Conservation (phyloP, 1,140 invertebrate genomes). For the Pseudomyrmex gracilis region DNA sequence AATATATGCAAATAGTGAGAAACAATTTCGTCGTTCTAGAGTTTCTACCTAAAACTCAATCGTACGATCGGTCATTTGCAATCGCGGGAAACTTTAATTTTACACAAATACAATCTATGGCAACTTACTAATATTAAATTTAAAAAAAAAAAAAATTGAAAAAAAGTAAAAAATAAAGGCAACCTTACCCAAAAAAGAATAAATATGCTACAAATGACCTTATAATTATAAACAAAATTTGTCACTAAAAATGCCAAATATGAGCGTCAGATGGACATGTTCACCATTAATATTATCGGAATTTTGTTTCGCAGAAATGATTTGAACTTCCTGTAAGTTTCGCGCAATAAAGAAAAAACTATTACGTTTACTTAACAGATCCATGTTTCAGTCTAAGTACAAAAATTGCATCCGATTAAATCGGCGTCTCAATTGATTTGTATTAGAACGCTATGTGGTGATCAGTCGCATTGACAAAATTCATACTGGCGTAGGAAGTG, state of each 20-base stretch:
- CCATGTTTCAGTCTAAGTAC: constrained; percentile 50
- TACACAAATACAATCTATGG: constrained; percentile 32
- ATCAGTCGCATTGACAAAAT: constrained; percentile 61
- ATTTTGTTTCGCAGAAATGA: too few species aligned
- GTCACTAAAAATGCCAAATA: constrained; percentile 56
- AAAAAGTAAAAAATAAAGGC: too few species aligned
- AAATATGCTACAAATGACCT: constrained; percentile 63
- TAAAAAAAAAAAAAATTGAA: constrained; percentile 25
- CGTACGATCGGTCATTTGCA: not conserved
- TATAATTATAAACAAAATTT: constrained; percentile 32
- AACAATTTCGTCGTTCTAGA: constrained; percentile 33
- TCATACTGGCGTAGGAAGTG: constrained; percentile 85
- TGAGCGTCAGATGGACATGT: constrained; percentile 63
- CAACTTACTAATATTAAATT: constrained; percentile 44
- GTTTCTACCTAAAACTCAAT: constrained; percentile 29
- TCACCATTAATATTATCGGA: not conserved
- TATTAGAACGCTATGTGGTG: constrained; percentile 63
- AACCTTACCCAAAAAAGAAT: constrained; percentile 61
- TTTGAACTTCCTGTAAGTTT: constrained; percentile 20
- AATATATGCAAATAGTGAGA: constrained; percentile 18
- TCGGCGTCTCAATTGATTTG: constrained; percentile 41
- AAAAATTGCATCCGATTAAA: constrained; percentile 61
- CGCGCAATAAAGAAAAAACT: not conserved
- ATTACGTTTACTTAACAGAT: constrained; percentile 1
- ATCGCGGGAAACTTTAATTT: constrained; percentile 27